phyloP scores from a whole-genome alignment of 2,797 vertebrate species.

The Centropyge bicolor region DNA sequence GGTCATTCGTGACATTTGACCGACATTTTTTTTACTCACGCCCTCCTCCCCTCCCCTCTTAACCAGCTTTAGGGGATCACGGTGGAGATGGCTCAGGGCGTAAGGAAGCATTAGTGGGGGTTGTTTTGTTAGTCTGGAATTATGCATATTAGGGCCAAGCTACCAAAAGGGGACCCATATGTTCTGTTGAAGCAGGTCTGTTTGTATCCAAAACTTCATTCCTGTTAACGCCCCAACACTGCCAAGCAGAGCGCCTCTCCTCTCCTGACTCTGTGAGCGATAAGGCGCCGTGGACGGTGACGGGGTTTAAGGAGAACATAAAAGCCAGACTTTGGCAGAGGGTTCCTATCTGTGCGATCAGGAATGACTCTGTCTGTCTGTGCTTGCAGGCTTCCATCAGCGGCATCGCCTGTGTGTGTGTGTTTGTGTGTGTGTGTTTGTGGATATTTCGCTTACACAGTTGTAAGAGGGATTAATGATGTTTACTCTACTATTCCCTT shows the following conservation, averaged over 20 bases:
- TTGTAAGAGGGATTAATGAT: conserved; percentile 47
- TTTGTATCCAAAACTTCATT: conserved; percentile 32
- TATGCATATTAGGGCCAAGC: conserved; percentile 45
- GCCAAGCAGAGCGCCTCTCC: conserved; percentile 7
- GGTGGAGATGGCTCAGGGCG: conserved; percentile 30
- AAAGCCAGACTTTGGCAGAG: conserved; percentile 47
- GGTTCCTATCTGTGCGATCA: conserved; percentile 60
- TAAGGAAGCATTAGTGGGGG: conserved; percentile 43
- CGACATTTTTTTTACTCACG: conserved; percentile 41
- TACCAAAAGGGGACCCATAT: conserved; percentile 53
- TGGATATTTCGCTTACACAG: conserved; percentile 41
- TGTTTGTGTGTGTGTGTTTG: conserved; percentile 39
- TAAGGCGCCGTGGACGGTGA: conserved; percentile 32
- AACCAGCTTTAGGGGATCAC: conserved; percentile 66
- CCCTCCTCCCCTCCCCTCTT: conserved; percentile 53
- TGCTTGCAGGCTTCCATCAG: conserved; percentile 49
- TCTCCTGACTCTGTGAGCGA: conserved; percentile 25
- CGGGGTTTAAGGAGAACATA: conserved; percentile 47
- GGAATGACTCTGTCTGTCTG: conserved; percentile 55
- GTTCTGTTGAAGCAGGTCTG: conserved; percentile 24
- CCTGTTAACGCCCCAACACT: conserved; percentile 12
- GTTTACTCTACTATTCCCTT: conserved; percentile 44
- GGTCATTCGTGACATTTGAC: conserved; percentile 43
- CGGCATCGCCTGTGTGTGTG: conserved; percentile 34
- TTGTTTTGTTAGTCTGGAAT: conserved; percentile 55